Percentiles rank a stretch among this genome's conserved stretches.
These are phyloP conservation scores for Diarsia dahlii DNA, from an alignment of 2,888 invertebrate genomes.

Conservation along the genomic window DNA sequence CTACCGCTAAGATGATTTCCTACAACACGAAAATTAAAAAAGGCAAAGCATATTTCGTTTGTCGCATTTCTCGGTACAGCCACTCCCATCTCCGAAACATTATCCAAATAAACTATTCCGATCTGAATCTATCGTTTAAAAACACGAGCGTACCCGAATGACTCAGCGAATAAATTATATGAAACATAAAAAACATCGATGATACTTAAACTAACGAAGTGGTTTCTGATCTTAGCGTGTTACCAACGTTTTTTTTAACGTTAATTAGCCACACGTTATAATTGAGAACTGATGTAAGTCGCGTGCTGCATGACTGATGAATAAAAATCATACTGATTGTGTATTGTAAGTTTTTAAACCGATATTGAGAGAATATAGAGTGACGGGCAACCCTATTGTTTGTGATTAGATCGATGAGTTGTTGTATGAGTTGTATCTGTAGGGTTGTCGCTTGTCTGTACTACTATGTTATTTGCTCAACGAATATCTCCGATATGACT, in stretches of 20 bases:
- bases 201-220: conserved; percentile 46
- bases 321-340: conserved; percentile 43
- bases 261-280: conserved; percentile 58
- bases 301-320: conserved; percentile 57
- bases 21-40: no score
- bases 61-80: no score
- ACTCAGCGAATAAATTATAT: conserved; percentile 39
- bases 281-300: conserved; percentile 53
- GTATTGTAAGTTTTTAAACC: conserved; percentile 51
- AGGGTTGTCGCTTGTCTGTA: conserved; percentile 52
- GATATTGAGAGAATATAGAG: conserved; percentile 48
- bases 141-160: conserved; percentile 34
- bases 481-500: no score
- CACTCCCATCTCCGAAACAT: background rate
- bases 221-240: conserved; percentile 56
- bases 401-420: conserved; percentile 69
- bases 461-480: background rate
- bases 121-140: conserved; percentile 18
- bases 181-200: conserved; percentile 33
- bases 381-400: conserved; percentile 61
- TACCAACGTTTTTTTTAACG: conserved; percentile 34
- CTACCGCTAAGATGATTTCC: no score
- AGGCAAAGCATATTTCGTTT: no score
- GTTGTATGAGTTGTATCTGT: conserved; percentile 55
- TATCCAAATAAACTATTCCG: background rate